Percentiles rank a stretch among this genome's conserved stretches.
These are phyloP conservation scores for Anastatus disparis DNA, from an alignment of 1,140 invertebrate species.

Conservation along the genomic window DNA sequence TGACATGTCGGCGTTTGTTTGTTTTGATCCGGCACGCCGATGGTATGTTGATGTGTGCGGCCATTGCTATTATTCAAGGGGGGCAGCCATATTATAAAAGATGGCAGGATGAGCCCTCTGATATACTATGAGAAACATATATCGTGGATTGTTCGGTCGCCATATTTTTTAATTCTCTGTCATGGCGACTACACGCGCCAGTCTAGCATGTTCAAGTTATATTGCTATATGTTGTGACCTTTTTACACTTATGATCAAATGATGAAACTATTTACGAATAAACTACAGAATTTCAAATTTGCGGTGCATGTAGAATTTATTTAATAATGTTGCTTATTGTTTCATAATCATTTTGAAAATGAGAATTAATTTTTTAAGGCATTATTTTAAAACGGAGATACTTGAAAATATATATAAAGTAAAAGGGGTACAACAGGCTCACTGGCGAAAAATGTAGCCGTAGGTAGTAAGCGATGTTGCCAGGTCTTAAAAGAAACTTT, in stretches of 20 bases:
- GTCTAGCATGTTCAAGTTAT: neutral
- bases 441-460: too few species aligned
- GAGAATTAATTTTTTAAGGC: too few species aligned
- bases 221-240: neutral
- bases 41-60: constrained; percentile 55
- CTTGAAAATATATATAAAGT: too few species aligned
- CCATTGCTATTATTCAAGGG: constrained; percentile 61
- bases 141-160: neutral
- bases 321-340: too few species aligned
- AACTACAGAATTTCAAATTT: too few species aligned
- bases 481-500: neutral
- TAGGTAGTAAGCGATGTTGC: neutral
- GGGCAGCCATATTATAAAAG: constrained; percentile 79
- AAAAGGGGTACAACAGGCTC: too few species aligned
- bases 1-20: constrained; percentile 67
- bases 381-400: too few species aligned
- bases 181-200: constrained; percentile 12
- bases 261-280: too few species aligned
- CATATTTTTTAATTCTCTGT: constrained; percentile 22
- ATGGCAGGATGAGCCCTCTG: too few species aligned
- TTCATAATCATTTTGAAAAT: too few species aligned
- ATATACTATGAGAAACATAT: too few species aligned
- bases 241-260: neutral
- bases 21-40: constrained; percentile 70
- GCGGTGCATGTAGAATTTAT: too few species aligned